Base-by-base conservation (phyloP, 1,140 invertebrate genomes). In the Tribolium castaneum region DNA sequence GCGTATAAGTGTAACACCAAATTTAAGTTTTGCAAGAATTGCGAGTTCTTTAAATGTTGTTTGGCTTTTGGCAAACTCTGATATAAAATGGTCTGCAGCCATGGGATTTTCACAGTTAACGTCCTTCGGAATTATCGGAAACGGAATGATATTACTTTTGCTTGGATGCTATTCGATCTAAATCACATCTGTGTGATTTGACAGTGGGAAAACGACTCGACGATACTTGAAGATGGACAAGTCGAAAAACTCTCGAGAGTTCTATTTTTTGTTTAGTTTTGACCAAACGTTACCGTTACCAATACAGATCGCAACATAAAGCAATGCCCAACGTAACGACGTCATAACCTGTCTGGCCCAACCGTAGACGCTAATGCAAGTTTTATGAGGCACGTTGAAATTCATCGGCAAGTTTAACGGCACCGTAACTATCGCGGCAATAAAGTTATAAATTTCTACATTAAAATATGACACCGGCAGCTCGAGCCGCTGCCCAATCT, bases 371-470 rank as follows among this genome's bases (percentile, higher is more conserved):
- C n/a, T 73, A 73, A 73, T 73, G 71, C 71, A 52, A 35, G 30
- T 73, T 73, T 73, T 73, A 73, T 54, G 71, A 35, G 49, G 10
- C 71, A 73, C 71, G 30, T 73, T 73, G 19, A 30, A 73, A 73
- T 73, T 73, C 71, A 73, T 73, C 71, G 71, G 71, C 34, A 35
- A 30, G 13, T 54, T 73, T 73, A 73, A 73, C 52, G 52, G 71
- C 19, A 22, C 71, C 71, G 12, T 73, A 73, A 73, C 71, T 13
- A 73, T 73, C 30, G 19, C 50, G 25, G 71, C 50, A 73, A 73
- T 73, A 30, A 73, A 52, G 71, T 73, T 54, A 73, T 73, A 73
- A 73, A 73, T 52, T 73, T 35, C 6, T n/a, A 9, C 59, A 59
- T 59, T 59, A 59, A 66, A 66, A 35, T 66, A 66, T 66, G 59